phyloP scores from a whole-genome alignment of 2,888 invertebrate species.

The Orchestes rusci region DNA sequence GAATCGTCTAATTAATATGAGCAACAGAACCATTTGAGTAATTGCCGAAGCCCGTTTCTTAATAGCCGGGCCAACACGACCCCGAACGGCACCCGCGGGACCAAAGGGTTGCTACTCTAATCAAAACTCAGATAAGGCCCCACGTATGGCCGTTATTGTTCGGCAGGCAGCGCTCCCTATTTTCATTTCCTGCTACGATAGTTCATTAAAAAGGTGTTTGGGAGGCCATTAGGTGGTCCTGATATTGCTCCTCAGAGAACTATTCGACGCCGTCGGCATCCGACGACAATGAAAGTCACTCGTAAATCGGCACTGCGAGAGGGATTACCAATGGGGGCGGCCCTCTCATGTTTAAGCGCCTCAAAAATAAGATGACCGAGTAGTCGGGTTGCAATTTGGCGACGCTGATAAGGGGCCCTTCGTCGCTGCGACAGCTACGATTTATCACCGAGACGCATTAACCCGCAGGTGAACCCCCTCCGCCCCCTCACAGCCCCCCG shows the following conservation, averaged over 20 bases:
- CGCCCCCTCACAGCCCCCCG: too few species aligned
- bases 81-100: constrained; percentile 34
- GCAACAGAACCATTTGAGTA: constrained; percentile 35
- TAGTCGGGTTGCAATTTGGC: constrained; percentile 35
- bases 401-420: constrained; percentile 41
- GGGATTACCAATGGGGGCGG: too few species aligned
- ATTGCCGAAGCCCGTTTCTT: constrained; percentile 39
- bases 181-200: constrained; percentile 49
- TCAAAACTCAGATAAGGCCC: constrained; percentile 28
- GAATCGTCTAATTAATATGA: too few species aligned
- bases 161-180: constrained; percentile 43
- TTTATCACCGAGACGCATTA: constrained; percentile 45
- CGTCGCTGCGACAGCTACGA: constrained; percentile 37
- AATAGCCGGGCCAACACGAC: constrained; percentile 36
- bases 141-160: constrained; percentile 38
- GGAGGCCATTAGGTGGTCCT: constrained; percentile 59
- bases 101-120: constrained; percentile 35
- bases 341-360: too few species aligned
- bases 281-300: constrained; percentile 46
- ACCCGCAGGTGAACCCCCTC: constrained; percentile 44
- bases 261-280: constrained; percentile 43
- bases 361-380: constrained; percentile 2
- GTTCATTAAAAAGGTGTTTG: constrained; percentile 72
- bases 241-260: constrained; percentile 48
- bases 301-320: constrained; percentile 42